phyloP scores from a whole-genome alignment of 2,797 vertebrate species.

The Typhlichthys subterraneus region DNA sequence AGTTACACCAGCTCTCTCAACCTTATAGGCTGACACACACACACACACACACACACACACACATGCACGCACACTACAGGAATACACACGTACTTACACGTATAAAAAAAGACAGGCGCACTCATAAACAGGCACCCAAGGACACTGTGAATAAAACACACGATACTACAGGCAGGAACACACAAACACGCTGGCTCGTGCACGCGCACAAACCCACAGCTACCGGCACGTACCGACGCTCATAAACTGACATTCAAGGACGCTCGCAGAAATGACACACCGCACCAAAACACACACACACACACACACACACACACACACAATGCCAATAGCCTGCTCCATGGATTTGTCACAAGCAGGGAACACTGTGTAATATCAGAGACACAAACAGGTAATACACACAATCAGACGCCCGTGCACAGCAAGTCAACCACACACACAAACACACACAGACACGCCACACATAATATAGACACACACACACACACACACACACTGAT shows the following conservation, averaged over 20 bases:
- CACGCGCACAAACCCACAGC: not conserved
- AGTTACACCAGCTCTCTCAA: constrained; percentile 29
- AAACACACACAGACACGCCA: constrained; percentile 14
- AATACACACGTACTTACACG: not conserved
- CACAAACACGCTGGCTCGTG: not conserved
- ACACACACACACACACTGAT: constrained; percentile 25
- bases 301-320: constrained; percentile 34
- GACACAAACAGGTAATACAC: not conserved
- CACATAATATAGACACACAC: constrained; percentile 8
- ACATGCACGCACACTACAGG: not conserved
- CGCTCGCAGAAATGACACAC: constrained; percentile 8
- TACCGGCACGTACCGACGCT: not conserved
- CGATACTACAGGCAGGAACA: constrained; percentile 26
- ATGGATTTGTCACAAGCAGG: constrained; percentile 50
- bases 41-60: constrained; percentile 14
- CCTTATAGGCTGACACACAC: constrained; percentile 25
- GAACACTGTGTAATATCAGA: constrained; percentile 51
- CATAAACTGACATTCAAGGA: constrained; percentile 34
- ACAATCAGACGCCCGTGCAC: not conserved
- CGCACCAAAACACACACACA: constrained; percentile 26
- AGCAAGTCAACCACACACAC: not conserved
- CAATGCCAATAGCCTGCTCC: constrained; percentile 39
- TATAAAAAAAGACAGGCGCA: constrained; percentile 11
- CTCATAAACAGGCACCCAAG: constrained; percentile 28
- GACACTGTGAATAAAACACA: constrained; percentile 17